Evolutionary conservation across 1,140 invertebrate species (phyloP).

Genomic region (Cardiocondyla obscurior): DNA sequence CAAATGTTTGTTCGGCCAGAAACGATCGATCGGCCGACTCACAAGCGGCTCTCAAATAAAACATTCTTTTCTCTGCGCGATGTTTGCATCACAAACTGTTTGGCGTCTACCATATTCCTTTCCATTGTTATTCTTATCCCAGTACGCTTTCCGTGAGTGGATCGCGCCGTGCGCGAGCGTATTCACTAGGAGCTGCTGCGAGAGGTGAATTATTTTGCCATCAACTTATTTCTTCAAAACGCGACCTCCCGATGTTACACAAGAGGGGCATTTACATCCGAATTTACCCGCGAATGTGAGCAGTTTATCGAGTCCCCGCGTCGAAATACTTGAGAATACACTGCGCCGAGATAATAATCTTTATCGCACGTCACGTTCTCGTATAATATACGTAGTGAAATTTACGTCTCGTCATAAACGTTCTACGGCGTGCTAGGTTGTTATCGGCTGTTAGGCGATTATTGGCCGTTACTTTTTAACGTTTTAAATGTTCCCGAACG

Average conservation of each 20-base stretch:
- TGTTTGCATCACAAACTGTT: conserved; percentile 59
- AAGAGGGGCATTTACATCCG: conserved; percentile 17
- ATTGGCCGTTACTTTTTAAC: conserved; percentile 56
- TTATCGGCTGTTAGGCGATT: conserved; percentile 17
- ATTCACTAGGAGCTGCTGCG: conserved; percentile 1
- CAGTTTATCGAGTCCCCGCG: conserved; percentile 8
- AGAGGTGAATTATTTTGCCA: conserved; percentile 48
- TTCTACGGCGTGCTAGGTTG: not conserved
- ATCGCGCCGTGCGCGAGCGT: not conserved
- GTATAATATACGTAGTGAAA: conserved; percentile 29
- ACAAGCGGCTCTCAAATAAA: conserved; percentile 32
- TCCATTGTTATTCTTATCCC: conserved; percentile 59
- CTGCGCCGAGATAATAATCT: conserved; percentile 18
- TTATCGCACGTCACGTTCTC: conserved; percentile 19
- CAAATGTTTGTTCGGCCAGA: conserved; percentile 58
- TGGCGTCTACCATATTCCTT: conserved; percentile 40
- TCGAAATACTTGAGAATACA: conserved; percentile 27
- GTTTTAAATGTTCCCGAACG: not conserved
- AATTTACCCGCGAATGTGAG: conserved; percentile 16
- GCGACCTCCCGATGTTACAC: conserved; percentile 19
- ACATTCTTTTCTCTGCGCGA: conserved; percentile 11
- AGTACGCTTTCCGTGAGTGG: conserved; percentile 30
- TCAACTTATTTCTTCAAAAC: conserved; percentile 49
- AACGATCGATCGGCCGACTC: conserved; percentile 54
- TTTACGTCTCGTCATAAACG: conserved; percentile 36